Percentiles rank a stretch among this genome's conserved stretches.
Conservation (phyloP, 2,113 vertebrate genomes). For the Microtus oregoni region DNA sequence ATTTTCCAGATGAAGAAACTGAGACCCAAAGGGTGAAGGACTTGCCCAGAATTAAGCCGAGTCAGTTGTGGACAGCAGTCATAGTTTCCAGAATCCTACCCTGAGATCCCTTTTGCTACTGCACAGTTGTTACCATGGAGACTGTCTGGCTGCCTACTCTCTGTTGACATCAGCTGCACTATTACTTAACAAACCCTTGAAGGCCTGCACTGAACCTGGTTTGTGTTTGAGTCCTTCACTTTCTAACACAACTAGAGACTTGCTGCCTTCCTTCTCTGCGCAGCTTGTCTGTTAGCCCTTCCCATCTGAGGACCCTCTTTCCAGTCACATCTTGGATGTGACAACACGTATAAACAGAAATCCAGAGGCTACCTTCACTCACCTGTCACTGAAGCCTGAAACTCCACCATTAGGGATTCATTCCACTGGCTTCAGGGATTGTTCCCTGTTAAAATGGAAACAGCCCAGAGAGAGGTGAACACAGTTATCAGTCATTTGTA, state of each 20-base stretch:
- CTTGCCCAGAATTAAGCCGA: constrained; percentile 74
- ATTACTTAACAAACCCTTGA: constrained; percentile 70
- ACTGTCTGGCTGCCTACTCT: constrained; percentile 53
- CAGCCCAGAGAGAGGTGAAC: constrained; percentile 56
- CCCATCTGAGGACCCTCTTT: constrained; percentile 1
- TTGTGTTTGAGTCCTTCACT: constrained; percentile 40
- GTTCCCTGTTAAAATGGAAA: constrained; percentile 79
- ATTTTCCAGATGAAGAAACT: constrained; percentile 65
- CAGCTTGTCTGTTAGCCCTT: not conserved
- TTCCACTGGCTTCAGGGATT: constrained; percentile 72
- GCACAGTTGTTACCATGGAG: constrained; percentile 67
- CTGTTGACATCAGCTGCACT: constrained; percentile 71
- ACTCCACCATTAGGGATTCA: constrained; percentile 79
- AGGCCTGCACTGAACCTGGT: not conserved
- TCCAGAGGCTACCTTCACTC: constrained; percentile 67
- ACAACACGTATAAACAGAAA: constrained; percentile 2
- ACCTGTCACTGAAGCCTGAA: constrained; percentile 76
- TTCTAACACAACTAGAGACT: constrained; percentile 25
- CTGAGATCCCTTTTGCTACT: constrained; percentile 46
- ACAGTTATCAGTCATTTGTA: constrained; percentile 65
- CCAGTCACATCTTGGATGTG: constrained; percentile 8
- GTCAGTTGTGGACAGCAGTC: constrained; percentile 55
- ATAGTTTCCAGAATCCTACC: constrained; percentile 41
- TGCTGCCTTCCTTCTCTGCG: not conserved
- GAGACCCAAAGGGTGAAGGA: constrained; percentile 61